Evolutionary conservation across 2,888 invertebrate genomes (phyloP).

Genomic region (Acanthosepion pharaonis): DNA sequence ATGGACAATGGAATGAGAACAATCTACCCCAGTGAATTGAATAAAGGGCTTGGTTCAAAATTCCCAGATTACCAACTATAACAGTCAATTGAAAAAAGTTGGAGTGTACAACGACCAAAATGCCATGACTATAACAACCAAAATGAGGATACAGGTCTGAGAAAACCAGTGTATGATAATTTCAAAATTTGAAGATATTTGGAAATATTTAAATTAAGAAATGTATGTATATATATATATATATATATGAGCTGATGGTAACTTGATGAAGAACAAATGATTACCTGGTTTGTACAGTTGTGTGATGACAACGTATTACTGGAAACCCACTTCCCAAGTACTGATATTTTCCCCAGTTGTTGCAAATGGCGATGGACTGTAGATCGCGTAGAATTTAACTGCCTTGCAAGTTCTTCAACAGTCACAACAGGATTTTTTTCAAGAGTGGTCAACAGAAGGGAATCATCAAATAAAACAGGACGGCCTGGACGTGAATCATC

Average conservation of each 20-base stretch:
- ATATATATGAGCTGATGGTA: background rate
- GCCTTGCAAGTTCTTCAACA: background rate
- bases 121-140: too few species aligned
- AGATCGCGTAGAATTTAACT: background rate
- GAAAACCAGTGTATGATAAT: too few species aligned
- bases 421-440: background rate
- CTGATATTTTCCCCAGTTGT: background rate
- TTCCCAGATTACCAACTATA: too few species aligned
- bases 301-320: background rate
- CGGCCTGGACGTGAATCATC: background rate
- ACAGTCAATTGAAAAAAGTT: too few species aligned
- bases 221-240: too few species aligned
- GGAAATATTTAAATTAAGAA: too few species aligned
- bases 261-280: background rate
- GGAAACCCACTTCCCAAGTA: constrained; percentile 33
- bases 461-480: background rate
- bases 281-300: constrained; percentile 12
- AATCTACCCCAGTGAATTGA: too few species aligned
- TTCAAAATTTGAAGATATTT: too few species aligned
- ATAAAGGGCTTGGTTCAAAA: too few species aligned
- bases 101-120: too few species aligned
- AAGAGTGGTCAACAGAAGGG: background rate
- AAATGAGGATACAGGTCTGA: too few species aligned
- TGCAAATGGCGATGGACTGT: constrained; percentile 11
- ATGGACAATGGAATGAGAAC: too few species aligned